These are phyloP conservation scores for Phalacrocorax carbo DNA, from an alignment of 2,113 vertebrate species.

Conservation along the genomic window DNA sequence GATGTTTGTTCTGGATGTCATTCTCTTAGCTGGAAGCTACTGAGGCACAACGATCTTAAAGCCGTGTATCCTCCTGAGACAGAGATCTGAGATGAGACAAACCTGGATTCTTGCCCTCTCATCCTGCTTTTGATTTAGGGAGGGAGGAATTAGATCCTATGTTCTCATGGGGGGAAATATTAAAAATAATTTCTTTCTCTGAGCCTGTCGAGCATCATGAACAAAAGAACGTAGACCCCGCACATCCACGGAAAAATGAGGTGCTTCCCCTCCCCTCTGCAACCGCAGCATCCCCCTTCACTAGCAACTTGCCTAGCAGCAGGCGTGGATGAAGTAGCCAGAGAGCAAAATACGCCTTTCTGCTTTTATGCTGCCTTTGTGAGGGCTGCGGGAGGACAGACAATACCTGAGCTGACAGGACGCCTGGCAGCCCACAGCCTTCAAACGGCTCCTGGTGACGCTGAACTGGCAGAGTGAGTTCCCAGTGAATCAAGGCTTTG, in stretches of 20 bases:
- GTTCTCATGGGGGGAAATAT: neutral
- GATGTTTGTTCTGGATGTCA: constrained; percentile 21
- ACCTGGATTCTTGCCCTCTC: neutral
- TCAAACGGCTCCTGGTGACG: neutral
- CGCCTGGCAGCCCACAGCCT: neutral
- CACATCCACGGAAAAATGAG: neutral
- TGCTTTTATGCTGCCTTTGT: constrained; percentile 1
- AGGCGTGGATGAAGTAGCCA: rapidly evolving
- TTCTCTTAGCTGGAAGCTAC: constrained; percentile 40
- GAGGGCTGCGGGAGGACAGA: neutral
- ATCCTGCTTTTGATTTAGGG: constrained; percentile 1
- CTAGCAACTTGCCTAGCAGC: neutral
- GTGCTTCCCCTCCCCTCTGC: rapidly evolving
- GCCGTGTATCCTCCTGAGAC: neutral
- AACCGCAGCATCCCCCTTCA: neutral
- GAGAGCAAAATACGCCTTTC: neutral
- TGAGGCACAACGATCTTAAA: neutral
- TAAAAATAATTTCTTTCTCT: neutral
- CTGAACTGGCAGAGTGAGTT: neutral
- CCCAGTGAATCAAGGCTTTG: neutral
- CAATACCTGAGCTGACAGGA: neutral
- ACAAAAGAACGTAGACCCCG: rapidly evolving
- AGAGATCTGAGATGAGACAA: constrained; percentile 11
- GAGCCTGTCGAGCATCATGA: neutral
- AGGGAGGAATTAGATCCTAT: neutral